Evolutionary conservation across 2,113 vertebrate species (phyloP), one percentile per base, ranked within the genome.

Genomic region (Microcebus griseorufus): DNA sequence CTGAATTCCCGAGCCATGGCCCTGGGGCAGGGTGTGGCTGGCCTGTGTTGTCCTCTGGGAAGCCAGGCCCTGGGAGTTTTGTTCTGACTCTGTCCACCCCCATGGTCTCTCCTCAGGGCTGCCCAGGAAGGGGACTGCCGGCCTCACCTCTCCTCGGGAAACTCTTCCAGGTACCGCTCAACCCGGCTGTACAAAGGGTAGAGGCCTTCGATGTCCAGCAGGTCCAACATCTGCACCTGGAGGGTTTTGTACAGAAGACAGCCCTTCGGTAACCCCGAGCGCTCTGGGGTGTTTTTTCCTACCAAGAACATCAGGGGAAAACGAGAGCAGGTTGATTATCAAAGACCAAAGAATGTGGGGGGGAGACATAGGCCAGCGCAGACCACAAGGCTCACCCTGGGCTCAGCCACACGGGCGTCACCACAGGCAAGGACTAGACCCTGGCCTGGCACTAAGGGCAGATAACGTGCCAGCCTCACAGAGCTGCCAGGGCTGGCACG

Each of bases 191-290:
- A 99, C 96, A 99, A 98, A 53, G 99, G 99, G 94, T 99, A 99
- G 94, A 99, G 98, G 64, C 99, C 99, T 97, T 99, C 99, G 12
- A 99, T 99, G 98, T 99, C 99, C 98, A 99, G 98, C 96, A 98
- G 99, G 98, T 99, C 99, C 96, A 99, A 98, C 99, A 99, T 99
- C 99, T 99, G 99, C 94, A 99, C 99, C 98, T 99, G 99, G 85
- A 99, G 99, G 81, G 99, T 99, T 99, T 99, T 99, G 97, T 98
- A 99, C 94, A 99, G 98, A 86, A 99, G 99, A 81, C 99, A 99
- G 98, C 99, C 99, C 98, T 98, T 99, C 72, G 99, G 99, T 96
- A 99, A 98, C 97, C 99, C 99, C 67, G 98, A 99, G 97, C 98
- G 98, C 96, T 99, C 99, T 92, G 97, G 95, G 97, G 98, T 98